A percentile compares a stretch with the other conserved stretches of the same genome.
Evolutionary conservation across 1,140 invertebrate species (phyloP).

Genomic region (Subanguina moxae): DNA sequence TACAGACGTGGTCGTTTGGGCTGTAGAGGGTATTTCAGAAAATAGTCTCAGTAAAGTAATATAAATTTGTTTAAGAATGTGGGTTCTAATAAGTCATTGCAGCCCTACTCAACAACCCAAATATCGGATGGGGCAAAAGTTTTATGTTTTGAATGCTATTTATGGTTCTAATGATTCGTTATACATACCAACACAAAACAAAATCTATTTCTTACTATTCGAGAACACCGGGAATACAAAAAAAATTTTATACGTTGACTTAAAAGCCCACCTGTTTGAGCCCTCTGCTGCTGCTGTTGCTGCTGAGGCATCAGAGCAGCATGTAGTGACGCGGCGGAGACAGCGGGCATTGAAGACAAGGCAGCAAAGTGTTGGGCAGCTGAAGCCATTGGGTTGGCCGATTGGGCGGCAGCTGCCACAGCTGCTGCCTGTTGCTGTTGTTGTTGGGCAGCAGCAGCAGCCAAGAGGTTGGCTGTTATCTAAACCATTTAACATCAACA

Average conservation of each 20-base stretch:
- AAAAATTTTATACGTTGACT: background rate
- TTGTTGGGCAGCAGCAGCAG: background rate
- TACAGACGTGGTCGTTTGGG: background rate
- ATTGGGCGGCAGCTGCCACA: constrained; percentile 10
- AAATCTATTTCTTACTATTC: no score
- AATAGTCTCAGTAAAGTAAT: no score
- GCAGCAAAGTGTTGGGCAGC: constrained; percentile 3
- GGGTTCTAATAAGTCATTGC: no score
- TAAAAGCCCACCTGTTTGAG: background rate
- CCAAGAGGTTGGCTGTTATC: constrained; percentile 5
- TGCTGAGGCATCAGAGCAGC: constrained; percentile 5
- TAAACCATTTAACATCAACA: background rate
- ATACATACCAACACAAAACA: no score
- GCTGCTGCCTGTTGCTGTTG: constrained; percentile 2
- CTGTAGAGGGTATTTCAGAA: no score
- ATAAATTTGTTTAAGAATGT: no score
- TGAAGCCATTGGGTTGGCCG: constrained; percentile 11
- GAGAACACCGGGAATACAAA: no score
- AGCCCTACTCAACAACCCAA: no score
- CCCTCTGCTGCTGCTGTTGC: constrained; percentile 29
- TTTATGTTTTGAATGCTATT: no score
- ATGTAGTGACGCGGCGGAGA: constrained; percentile 10
- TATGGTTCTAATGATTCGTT: no score
- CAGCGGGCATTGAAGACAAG: constrained; percentile 5
- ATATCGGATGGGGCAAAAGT: no score